phyloP scores from a whole-genome alignment of 2,797 vertebrate genomes.

The Tragopan temminckii region DNA sequence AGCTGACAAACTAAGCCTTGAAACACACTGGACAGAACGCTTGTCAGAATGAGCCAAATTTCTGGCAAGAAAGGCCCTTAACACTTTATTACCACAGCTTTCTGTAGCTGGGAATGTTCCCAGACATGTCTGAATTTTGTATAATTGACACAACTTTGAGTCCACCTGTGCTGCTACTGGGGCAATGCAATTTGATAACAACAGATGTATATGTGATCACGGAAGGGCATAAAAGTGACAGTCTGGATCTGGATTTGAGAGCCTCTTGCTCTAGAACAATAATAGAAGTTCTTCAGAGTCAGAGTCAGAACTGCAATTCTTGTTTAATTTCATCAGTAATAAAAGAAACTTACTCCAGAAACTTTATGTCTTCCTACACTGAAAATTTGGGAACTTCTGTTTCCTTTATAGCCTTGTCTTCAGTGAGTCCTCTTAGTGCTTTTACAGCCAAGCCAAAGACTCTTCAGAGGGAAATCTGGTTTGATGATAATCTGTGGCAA shows the following conservation, averaged over 20 bases:
- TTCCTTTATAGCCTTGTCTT: background rate
- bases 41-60: background rate
- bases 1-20: background rate
- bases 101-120: background rate
- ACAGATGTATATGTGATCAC: background rate
- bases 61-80: background rate
- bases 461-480: background rate
- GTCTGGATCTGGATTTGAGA: background rate
- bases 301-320: background rate
- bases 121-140: background rate
- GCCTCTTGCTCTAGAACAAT: background rate
- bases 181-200: background rate
- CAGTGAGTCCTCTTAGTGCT: background rate
- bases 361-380: background rate
- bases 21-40: background rate
- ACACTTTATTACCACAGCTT: background rate
- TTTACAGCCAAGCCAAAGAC: background rate
- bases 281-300: background rate
- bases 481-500: background rate
- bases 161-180: background rate
- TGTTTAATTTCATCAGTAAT: background rate
- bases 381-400: background rate
- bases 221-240: background rate
- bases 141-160: background rate
- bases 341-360: background rate